phyloP scores from a whole-genome alignment of 2,888 invertebrate genomes.

The Penaeus monodon region DNA sequence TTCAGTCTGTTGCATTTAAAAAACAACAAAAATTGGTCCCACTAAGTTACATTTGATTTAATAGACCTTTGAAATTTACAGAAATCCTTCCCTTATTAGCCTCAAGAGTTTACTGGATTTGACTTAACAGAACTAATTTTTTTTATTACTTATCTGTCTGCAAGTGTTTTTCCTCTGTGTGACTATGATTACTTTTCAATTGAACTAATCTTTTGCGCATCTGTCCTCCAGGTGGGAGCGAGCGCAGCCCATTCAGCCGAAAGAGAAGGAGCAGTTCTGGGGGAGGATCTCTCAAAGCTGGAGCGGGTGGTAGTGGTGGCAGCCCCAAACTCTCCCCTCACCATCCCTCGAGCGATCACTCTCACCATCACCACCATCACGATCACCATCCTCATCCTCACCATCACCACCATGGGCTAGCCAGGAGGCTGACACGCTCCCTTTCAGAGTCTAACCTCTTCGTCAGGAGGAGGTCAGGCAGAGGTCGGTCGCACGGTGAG shows the following conservation, averaged over 20 bases:
- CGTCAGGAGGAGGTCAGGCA: slow-evolving; percentile 33
- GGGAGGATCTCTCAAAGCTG: slow-evolving; percentile 50
- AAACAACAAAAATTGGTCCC: too few species aligned
- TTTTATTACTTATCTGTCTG: too few species aligned
- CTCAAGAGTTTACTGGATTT: too few species aligned
- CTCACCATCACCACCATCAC: slow-evolving; percentile 40
- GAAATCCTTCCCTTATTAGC: too few species aligned
- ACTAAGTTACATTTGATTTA: too few species aligned
- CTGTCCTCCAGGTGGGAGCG: slow-evolving; percentile 27
- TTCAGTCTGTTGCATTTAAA: too few species aligned
- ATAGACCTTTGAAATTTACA: too few species aligned
- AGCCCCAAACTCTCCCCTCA: slow-evolving; percentile 56
- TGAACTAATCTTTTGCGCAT: too few species aligned
- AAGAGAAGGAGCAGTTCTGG: slow-evolving; percentile 49
- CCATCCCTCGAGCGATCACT: slow-evolving; percentile 44
- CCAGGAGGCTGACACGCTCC: slow-evolving; percentile 54
- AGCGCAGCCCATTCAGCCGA: slow-evolving; percentile 48
- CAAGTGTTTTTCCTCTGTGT: too few species aligned
- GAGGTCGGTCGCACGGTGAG: slow-evolving; percentile 38
- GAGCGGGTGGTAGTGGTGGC: slow-evolving; percentile 49
- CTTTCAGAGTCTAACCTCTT: slow-evolving; percentile 59
- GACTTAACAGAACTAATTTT: too few species aligned
- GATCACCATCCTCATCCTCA: slow-evolving; percentile 45
- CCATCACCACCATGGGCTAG: slow-evolving; percentile 47
- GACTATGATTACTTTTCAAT: too few species aligned